Percentiles rank a stretch among this genome's conserved stretches.
Conservation (phyloP, 2,113 vertebrate species). For the Sorex fumeus region DNA sequence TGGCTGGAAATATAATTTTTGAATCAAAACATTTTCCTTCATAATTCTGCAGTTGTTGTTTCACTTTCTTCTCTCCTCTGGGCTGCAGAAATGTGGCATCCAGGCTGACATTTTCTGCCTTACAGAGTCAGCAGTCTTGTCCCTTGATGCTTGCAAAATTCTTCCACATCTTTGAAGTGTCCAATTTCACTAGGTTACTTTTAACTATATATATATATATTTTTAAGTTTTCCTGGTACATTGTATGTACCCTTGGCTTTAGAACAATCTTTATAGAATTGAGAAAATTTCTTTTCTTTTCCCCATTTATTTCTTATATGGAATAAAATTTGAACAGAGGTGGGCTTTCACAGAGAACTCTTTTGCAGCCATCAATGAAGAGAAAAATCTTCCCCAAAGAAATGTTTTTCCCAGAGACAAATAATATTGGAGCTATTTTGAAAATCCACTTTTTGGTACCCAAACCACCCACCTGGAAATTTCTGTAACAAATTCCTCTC, state of each 20-base stretch:
- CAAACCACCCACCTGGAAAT: too few relatives aligned
- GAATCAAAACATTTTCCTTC: conserved; percentile 16
- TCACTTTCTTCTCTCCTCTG: neutral
- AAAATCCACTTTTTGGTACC: too few relatives aligned
- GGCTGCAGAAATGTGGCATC: neutral
- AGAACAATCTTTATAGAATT: neutral
- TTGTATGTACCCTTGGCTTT: neutral
- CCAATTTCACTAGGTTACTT: neutral
- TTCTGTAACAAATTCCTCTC: too few relatives aligned
- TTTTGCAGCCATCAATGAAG: too few relatives aligned
- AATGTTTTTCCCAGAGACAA: too few relatives aligned
- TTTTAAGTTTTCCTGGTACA: conserved; percentile 11
- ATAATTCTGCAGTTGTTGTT: neutral
- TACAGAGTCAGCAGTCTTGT: neutral
- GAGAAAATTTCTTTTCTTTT: neutral
- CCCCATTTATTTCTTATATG: neutral
- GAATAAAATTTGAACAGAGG: too few relatives aligned
- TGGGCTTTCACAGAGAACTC: too few relatives aligned
- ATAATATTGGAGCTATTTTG: too few relatives aligned
- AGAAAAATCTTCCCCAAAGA: too few relatives aligned
- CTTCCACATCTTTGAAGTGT: neutral
- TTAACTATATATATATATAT: conserved; percentile 9
- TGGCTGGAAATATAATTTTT: conserved; percentile 24
- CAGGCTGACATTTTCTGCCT: neutral
- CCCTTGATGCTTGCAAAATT: neutral